Percentiles rank a stretch among this genome's conserved stretches.
Evolutionary conservation across 2,113 vertebrate species (phyloP).

Genomic region (Oncorhynchus kisutch): DNA sequence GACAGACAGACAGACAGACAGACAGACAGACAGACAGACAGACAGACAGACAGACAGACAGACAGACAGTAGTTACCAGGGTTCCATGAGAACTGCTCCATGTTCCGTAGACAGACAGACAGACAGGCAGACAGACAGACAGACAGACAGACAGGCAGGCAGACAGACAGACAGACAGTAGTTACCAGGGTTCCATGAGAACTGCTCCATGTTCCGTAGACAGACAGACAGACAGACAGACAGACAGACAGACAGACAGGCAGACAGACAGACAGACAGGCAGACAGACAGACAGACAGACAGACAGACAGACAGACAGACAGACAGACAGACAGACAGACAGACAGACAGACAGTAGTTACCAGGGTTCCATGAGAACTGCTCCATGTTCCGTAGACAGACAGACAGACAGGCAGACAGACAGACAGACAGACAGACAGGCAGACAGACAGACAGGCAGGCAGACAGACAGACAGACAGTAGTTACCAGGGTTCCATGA

Average conservation of each 20-base stretch:
- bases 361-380: no score
- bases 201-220: conserved; percentile 98
- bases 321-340: no score
- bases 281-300: neutral
- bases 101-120: conserved; percentile 85
- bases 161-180: neutral
- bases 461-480: neutral
- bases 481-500: conserved; percentile 94
- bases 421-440: no score
- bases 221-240: no score
- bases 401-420: no score
- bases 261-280: no score
- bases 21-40: neutral
- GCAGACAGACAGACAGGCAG: neutral
- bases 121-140: no score
- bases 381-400: no score
- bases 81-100: conserved; percentile 99
- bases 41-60: neutral
- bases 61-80: conserved; percentile 75
- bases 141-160: neutral
- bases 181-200: conserved; percentile 97
- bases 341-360: no score
- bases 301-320: conserved; percentile 39
- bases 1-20: neutral
- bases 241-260: no score